Conservation (phyloP, 2,888 invertebrate genomes). For the Parapristionchus giblindavisi region DNA sequence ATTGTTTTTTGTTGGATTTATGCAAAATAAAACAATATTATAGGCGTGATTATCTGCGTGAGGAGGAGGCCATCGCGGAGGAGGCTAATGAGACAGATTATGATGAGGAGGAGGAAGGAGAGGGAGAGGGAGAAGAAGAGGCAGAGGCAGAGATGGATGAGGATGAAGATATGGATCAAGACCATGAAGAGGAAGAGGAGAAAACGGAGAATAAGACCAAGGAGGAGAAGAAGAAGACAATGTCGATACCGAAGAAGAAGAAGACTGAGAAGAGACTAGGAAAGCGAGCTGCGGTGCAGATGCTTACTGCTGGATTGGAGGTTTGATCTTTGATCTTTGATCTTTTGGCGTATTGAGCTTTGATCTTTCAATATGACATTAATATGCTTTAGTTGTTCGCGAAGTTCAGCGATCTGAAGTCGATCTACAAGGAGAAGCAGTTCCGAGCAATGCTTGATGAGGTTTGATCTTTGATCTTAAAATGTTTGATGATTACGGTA, state of each 20-base stretch:
- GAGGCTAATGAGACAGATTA: slow-evolving; percentile 53
- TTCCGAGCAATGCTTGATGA: slow-evolving; percentile 75
- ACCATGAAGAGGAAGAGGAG: slow-evolving; percentile 35
- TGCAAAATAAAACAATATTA: neutral
- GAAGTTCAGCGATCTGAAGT: slow-evolving; percentile 83
- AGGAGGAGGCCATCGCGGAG: slow-evolving; percentile 21
- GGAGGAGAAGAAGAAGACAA: slow-evolving; percentile 40
- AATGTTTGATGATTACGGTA: neutral
- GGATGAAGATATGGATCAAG: neutral
- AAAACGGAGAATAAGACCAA: slow-evolving; percentile 51
- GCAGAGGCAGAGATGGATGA: slow-evolving; percentile 18
- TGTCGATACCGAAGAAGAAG: slow-evolving; percentile 20
- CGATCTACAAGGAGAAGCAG: slow-evolving; percentile 81
- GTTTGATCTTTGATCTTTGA: no score
- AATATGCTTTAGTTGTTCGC: slow-evolving; percentile 82
- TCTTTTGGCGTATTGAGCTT: no score
- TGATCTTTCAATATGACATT: no score
- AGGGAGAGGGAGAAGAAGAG: slow-evolving; percentile 47
- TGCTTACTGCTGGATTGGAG: slow-evolving; percentile 55
- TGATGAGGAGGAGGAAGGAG: slow-evolving; percentile 49
- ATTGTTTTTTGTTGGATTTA: no score
- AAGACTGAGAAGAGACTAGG: slow-evolving; percentile 27
- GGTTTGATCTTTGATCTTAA: slow-evolving; percentile 41
- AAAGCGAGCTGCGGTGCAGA: slow-evolving; percentile 32
- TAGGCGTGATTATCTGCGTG: slow-evolving; percentile 44